Conservation (phyloP, 2,797 vertebrate genomes). For the Hyperoplus lanceolatus region DNA sequence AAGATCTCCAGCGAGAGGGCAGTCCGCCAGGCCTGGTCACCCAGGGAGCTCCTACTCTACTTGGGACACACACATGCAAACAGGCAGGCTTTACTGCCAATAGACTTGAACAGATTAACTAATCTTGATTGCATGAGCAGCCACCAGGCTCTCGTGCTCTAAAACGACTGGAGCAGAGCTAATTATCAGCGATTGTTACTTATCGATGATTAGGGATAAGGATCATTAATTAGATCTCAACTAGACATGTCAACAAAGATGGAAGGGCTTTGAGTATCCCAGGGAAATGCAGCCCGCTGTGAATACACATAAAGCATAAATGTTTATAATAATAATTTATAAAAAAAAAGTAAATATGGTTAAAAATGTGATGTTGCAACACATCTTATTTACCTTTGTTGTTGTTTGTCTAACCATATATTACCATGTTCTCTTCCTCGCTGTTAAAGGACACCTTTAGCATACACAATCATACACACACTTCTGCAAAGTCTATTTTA, state of each 20-base stretch:
- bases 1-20: slow-evolving; percentile 64
- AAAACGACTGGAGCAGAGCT: slow-evolving; percentile 64
- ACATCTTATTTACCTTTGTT: background rate
- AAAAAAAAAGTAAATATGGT: background rate
- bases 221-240: slow-evolving; percentile 69
- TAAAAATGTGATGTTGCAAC: background rate
- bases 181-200: slow-evolving; percentile 71
- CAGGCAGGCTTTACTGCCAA: slow-evolving; percentile 68
- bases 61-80: slow-evolving; percentile 40
- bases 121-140: slow-evolving; percentile 74
- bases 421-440: background rate
- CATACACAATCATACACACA: background rate
- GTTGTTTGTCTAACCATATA: background rate
- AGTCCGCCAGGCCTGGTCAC: slow-evolving; percentile 66
- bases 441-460: background rate
- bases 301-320: background rate
- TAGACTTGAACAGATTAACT: slow-evolving; percentile 77
- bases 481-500: background rate
- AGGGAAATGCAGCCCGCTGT: background rate
- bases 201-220: slow-evolving; percentile 72
- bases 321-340: background rate
- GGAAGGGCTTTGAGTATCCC: slow-evolving; percentile 16
- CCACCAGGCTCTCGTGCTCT: slow-evolving; percentile 62
- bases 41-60: slow-evolving; percentile 52
- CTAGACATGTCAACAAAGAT: slow-evolving; percentile 51